Evolutionary conservation across 2,888 invertebrate species (phyloP), one percentile per base, ranked within the genome.

Genomic region (Agapostemon virescens): DNA sequence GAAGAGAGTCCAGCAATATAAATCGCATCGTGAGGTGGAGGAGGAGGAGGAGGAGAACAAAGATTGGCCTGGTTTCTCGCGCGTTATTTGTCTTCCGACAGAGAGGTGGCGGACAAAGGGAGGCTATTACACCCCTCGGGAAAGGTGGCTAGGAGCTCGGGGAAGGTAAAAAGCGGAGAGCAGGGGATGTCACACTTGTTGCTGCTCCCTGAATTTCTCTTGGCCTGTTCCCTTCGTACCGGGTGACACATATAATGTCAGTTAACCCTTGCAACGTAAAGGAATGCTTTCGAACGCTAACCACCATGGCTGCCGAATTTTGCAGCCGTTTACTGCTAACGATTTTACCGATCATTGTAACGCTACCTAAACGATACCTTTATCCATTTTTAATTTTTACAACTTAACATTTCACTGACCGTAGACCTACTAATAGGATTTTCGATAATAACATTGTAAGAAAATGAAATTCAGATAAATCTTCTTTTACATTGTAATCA

Each of bases 111-210:
- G 77, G 76, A 72, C 69, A 81, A 70, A 74, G 68, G 75, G 75
- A 79, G 82, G 77, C 79, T 72, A 58, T 61, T 69, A 63, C 63
- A 70, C 26, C 82, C 77, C 80, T 79, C 82, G 82, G 81, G 80
- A 81, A 74, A 75, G 79, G 79, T 80, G 74, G 82, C 69, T 82
- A 78, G 70, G 77, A 74, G 82, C 49, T 63, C 67, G 82, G 73
- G 74, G 77, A 82, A 87, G 84, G 84, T 87, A 76, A 82, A 82
- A 86, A 82, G 85, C 85, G 78, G 81, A 84, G 78, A 76, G 84
- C 70, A 86, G 84, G 84, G 85, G 87, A 85, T 85, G 82, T 87
- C 85, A 82, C 89, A 89, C 89, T 89, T 89, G 89, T 89, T 89
- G 89, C 89, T 88, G 80, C 85, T 83, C 81, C 82, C 86, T 86